These are phyloP conservation scores for Dendrocopos noguchii DNA, from an alignment of 2,113 vertebrate species.

Conservation along the genomic window DNA sequence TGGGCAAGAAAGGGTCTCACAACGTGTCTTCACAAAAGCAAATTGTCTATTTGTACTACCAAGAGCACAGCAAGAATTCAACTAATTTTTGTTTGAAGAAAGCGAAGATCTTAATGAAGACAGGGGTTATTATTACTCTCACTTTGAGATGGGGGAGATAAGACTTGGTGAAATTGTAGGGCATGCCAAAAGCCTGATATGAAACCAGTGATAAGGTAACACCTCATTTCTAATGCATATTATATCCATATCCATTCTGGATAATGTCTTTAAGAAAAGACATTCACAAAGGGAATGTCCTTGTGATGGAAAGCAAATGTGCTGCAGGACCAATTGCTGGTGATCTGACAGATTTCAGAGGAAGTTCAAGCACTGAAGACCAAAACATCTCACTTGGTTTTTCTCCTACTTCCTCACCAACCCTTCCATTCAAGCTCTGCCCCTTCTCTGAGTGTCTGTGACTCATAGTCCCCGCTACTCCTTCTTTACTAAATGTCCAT, in stretches of 20 bases:
- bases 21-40: neutral
- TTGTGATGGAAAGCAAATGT: neutral
- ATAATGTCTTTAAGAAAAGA: neutral
- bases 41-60: neutral
- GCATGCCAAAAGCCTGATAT: neutral
- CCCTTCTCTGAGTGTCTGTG: accelerated
- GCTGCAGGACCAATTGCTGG: neutral
- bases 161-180: neutral
- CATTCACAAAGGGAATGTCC: neutral
- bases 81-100: neutral
- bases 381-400: neutral
- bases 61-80: neutral
- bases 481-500: neutral
- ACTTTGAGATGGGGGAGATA: neutral
- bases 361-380: neutral
- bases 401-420: neutral
- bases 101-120: neutral
- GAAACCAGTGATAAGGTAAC: neutral
- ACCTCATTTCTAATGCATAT: accelerated
- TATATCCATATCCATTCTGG: neutral
- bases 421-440: neutral
- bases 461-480: neutral
- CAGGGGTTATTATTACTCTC: neutral
- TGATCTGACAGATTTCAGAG: neutral
- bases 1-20: neutral